Conservation (phyloP, 2,888 invertebrate genomes). For the Mythimna pallens region DNA sequence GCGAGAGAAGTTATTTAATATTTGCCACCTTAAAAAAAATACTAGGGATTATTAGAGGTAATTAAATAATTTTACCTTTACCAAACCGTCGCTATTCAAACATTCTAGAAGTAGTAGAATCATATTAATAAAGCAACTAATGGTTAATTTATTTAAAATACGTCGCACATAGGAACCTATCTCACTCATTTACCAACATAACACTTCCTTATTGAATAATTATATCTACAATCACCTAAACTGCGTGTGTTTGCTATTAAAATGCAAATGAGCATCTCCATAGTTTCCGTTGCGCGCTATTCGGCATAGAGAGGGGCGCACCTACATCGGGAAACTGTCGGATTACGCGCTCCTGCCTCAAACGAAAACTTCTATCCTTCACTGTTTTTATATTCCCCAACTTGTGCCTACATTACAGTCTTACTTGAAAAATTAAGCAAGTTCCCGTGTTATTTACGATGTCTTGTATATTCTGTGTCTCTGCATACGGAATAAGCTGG, state of each 20-base stretch:
- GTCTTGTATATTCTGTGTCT: slow-evolving; percentile 54
- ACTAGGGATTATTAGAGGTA: background rate
- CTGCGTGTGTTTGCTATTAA: slow-evolving; percentile 19
- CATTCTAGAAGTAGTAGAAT: background rate
- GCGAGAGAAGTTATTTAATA: too few relatives aligned
- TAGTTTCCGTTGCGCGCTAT: slow-evolving; percentile 50
- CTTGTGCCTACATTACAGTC: slow-evolving; percentile 68
- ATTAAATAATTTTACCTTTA: background rate
- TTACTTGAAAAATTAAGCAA: slow-evolving; percentile 64
- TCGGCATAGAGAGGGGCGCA: slow-evolving; percentile 61
- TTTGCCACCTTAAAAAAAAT: background rate
- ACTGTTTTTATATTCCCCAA: slow-evolving; percentile 71
- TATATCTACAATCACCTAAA: slow-evolving; percentile 7
- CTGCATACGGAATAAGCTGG: slow-evolving; percentile 62
- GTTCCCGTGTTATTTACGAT: slow-evolving; percentile 64
- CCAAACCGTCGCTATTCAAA: slow-evolving; percentile 4
- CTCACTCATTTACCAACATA: slow-evolving; percentile 5
- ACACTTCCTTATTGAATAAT: slow-evolving; percentile 26
- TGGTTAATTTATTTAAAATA: slow-evolving; percentile 4
- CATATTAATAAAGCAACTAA: background rate
- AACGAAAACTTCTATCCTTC: slow-evolving; percentile 77
- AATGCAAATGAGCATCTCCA: slow-evolving; percentile 57
- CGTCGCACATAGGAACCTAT: background rate
- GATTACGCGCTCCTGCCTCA: slow-evolving; percentile 75
- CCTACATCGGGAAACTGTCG: slow-evolving; percentile 69